Percentiles rank a stretch among this genome's conserved stretches.
Evolutionary conservation across 2,888 invertebrate genomes (phyloP).

Genomic region (Ectemnius continuus): DNA sequence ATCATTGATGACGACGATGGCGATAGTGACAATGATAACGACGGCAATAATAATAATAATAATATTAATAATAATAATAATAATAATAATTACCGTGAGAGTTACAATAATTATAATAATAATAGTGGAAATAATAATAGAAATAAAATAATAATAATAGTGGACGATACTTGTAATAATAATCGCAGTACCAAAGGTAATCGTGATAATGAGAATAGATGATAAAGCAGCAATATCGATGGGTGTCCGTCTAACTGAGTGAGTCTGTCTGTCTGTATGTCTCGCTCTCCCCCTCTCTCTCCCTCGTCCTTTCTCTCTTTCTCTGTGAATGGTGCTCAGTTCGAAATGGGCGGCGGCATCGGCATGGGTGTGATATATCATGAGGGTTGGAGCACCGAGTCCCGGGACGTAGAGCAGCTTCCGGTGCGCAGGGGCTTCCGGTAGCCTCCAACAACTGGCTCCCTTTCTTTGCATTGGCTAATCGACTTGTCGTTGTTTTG

Average conservation of each 20-base stretch:
- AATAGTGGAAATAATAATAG: conserved; percentile 55
- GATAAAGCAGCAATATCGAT: conserved; percentile 49
- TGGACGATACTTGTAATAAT: conserved; percentile 58
- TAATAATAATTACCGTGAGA: conserved; percentile 42
- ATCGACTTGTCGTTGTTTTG: no score
- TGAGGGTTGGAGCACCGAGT: conserved; percentile 80
- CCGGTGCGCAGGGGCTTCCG: conserved; percentile 79
- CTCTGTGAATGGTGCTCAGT: conserved; percentile 57
- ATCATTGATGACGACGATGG: conserved; percentile 43
- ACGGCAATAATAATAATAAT: conserved; percentile 62
- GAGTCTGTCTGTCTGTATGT: conserved; percentile 17
- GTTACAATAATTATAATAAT: conserved; percentile 58
- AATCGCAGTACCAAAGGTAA: conserved; percentile 40
- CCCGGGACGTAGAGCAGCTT: conserved; percentile 83
- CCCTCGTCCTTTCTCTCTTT: not conserved
- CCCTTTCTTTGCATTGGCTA: conserved; percentile 77
- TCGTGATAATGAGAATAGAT: conserved; percentile 44
- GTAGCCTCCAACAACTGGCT: conserved; percentile 70
- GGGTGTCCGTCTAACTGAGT: conserved; percentile 28
- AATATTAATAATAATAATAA: conserved; percentile 53
- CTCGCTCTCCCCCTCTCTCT: not conserved
- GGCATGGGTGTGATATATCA: conserved; percentile 72
- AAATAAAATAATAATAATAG: conserved; percentile 59
- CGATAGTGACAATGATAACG: conserved; percentile 54
- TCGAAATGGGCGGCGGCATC: conserved; percentile 71